Evolutionary conservation across 1,140 invertebrate genomes (phyloP).

Genomic region (Lanistes nyassanus): DNA sequence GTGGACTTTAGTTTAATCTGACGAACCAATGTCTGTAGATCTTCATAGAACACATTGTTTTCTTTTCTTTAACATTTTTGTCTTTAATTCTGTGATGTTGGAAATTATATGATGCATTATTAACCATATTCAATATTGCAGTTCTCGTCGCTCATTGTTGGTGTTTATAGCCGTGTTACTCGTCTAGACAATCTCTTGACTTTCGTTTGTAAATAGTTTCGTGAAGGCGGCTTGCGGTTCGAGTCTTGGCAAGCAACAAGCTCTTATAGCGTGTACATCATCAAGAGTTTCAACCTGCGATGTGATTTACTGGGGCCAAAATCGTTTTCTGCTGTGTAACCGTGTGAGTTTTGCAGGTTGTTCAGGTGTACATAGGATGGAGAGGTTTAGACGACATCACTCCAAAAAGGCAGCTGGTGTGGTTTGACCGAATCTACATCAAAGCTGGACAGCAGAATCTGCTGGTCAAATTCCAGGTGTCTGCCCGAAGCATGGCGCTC

Average conservation of each 20-base stretch:
- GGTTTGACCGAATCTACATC: constrained; percentile 46
- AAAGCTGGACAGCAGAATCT: constrained; percentile 3
- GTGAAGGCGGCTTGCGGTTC: too few relatives aligned
- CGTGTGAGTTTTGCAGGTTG: constrained; percentile 43
- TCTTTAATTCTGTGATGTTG: too few relatives aligned
- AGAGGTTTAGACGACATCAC: constrained; percentile 32
- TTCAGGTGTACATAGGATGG: constrained; percentile 55
- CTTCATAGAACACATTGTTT: too few relatives aligned
- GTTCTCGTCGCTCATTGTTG: too few relatives aligned
- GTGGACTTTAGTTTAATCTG: too few relatives aligned
- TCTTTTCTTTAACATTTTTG: too few relatives aligned
- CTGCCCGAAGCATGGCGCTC: constrained; percentile 50
- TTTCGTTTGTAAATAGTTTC: too few relatives aligned
- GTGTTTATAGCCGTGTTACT: too few relatives aligned
- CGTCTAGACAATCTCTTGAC: too few relatives aligned
- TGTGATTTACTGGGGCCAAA: neutral
- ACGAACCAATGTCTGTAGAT: too few relatives aligned
- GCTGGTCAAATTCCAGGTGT: constrained; percentile 38
- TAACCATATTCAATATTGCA: too few relatives aligned
- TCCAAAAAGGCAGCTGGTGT: constrained; percentile 57
- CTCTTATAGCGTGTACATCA: neutral
- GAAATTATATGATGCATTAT: too few relatives aligned
- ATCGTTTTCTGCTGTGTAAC: neutral
- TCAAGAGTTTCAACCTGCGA: neutral
- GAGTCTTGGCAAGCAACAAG: neutral